Evolutionary conservation across 1,140 invertebrate species (phyloP).

Genomic region (Acromyrmex echinatior): DNA sequence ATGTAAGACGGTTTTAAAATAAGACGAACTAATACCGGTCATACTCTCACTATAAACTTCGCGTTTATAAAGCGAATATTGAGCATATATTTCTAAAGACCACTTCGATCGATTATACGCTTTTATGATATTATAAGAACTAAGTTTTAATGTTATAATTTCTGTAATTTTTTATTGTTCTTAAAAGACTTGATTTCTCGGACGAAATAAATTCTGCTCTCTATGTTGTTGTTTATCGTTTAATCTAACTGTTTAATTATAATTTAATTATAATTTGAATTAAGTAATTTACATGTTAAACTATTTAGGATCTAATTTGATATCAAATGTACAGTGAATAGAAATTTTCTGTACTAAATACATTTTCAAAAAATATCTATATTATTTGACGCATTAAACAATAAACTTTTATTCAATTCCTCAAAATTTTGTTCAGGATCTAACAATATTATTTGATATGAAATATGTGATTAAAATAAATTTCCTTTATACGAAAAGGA

Average conservation of each 20-base stretch:
- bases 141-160: not conserved
- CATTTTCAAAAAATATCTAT: not conserved
- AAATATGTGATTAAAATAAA: not conserved
- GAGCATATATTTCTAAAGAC: not conserved
- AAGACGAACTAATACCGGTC: too few species aligned
- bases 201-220: not conserved
- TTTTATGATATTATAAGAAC: not conserved
- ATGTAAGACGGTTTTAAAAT: too few species aligned
- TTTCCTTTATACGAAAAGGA: not conserved
- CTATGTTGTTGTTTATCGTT: not conserved
- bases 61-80: not conserved
- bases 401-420: not conserved
- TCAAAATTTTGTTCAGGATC: not conserved
- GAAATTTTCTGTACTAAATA: not conserved
- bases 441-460: not conserved
- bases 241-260: not conserved
- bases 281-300: not conserved
- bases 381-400: not conserved
- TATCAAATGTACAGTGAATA: not conserved
- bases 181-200: not conserved
- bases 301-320: not conserved
- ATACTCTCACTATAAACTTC: too few species aligned
- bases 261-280: not conserved
- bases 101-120: not conserved
- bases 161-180: not conserved